Base-by-base conservation (phyloP, 2,113 vertebrate species). In the Ahaetulla prasina region DNA sequence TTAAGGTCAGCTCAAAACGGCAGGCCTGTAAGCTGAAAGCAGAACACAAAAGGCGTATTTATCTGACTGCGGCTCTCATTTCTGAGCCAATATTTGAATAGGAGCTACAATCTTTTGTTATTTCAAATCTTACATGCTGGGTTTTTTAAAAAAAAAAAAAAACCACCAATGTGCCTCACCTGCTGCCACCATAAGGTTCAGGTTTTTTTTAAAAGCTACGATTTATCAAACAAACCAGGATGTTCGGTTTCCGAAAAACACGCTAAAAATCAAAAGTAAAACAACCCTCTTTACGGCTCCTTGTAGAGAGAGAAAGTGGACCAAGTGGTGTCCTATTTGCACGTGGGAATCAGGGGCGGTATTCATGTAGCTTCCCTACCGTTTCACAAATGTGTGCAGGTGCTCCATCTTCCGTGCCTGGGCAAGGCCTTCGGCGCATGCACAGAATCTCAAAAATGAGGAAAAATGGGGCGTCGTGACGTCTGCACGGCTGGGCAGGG, bases 1-100 rank as follows among this genome's bases (percentile, higher is more conserved):
- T 49, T 92, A 93, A 94, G 16, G 93, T 94, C 94, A 93, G 89
- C 80, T 74, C 50, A 45, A 92, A 94, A 60, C n/a, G 92, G 91
- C 92, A 39, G 88, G 74, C 87, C 27, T 30, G 20, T 25, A 87
- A 9, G 47, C 68, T 91, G 53, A 93, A 94, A 92, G 39, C 87
- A 88, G 94, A 95, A 11, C 30, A 95, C 93, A 30, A 88, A 86
- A 86, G 35, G 93, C 11, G 11, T 80, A 74, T 80, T 4, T 18
- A 91, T 92, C 89, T 88, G 91, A 53, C 30, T 93, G 87, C 4
- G 0, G 2, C 63, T 0, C 20, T 22, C 1, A 45, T 86, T 95
- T 93, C 9, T 87, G 4, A 10, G 55, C 14, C 60, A 92, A 50
- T 86, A n/a, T 92, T 93, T 96, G 92, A 45, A 92, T 55, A 54